Conservation (phyloP, 2,888 invertebrate genomes). For the Oscheius sp. region DNA sequence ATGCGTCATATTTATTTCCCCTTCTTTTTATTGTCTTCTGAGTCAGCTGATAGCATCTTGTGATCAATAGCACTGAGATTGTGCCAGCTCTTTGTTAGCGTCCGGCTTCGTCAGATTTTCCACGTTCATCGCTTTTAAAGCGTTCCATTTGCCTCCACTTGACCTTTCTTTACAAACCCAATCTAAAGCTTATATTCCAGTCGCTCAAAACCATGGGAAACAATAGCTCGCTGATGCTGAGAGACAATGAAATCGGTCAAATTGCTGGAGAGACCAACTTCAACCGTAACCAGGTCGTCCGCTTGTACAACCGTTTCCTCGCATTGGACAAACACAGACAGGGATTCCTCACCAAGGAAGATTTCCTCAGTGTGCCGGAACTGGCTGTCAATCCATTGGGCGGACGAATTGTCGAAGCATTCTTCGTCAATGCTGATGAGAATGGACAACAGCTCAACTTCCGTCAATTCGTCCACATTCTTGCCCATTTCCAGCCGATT, state of each 20-base stretch:
- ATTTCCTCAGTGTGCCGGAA: slow-evolving; percentile 95
- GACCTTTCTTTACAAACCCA: too few species aligned
- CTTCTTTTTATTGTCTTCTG: too few species aligned
- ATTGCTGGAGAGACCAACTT: slow-evolving; percentile 95
- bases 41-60: too few species aligned
- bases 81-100: too few species aligned
- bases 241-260: slow-evolving; percentile 94
- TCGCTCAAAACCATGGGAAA: too few species aligned
- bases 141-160: too few species aligned
- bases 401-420: slow-evolving; percentile 80
- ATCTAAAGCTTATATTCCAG: too few species aligned
- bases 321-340: slow-evolving; percentile 84
- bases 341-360: slow-evolving; percentile 93
- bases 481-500: slow-evolving; percentile 93
- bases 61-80: too few species aligned
- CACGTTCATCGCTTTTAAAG: too few species aligned
- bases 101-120: too few species aligned
- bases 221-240: slow-evolving; percentile 87
- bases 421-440: slow-evolving; percentile 71
- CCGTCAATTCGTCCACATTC: slow-evolving; percentile 92
- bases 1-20: too few species aligned
- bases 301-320: slow-evolving; percentile 95
- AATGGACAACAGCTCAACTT: slow-evolving; percentile 91
- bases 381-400: slow-evolving; percentile 97
- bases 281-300: slow-evolving; percentile 95